Base-by-base conservation (phyloP, 2,888 invertebrate species). In the Pheosia tremula region DNA sequence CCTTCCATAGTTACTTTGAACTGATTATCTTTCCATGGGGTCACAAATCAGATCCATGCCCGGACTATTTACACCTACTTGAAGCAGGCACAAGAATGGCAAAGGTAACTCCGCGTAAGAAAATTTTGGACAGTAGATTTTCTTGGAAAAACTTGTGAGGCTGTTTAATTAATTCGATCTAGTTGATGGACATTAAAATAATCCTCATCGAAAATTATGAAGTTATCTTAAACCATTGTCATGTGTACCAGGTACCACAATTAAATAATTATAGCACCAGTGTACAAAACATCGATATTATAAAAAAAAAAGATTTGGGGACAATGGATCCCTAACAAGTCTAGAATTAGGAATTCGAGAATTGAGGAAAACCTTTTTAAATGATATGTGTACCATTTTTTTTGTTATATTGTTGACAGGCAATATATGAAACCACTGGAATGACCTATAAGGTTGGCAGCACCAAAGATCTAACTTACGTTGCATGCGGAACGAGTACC, bases 11-110 rank as follows among this genome's bases (percentile, higher is more conserved):
- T 63, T 93, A 92, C 74, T 91, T 82, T 63, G 91, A 93, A 71
- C 72, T 90, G 64, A 93, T 93, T 58, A 89, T 92, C 59, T 93
- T 93, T 67, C 93, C 93, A 0, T 93, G 92, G 92, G 92, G 93
- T 8, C 83, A 84, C 79, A 87, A 84, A 60, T 77, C 74, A 8
- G 91, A 91, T 3, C 88, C 90, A 4, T 91, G 92, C 69, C 87
- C 88, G 5, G 85, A 91, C 67, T 93, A 93, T 62, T 67, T 93
- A 6, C 81, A 81, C 8, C 71, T 92, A 38, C 72, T 93, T 56
- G 90, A 91, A 80, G 93, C 85, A 24, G 93, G 88, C 49, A 73
- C 86, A 41, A 67, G 79, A 45, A 93, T 93, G 90, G 82, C 93
- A 69, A 89, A 85, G 88, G 93, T 92, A 90, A 88, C 75, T 71